phyloP scores from a whole-genome alignment of 2,888 invertebrate genomes.

The Phaonia tiefii region DNA sequence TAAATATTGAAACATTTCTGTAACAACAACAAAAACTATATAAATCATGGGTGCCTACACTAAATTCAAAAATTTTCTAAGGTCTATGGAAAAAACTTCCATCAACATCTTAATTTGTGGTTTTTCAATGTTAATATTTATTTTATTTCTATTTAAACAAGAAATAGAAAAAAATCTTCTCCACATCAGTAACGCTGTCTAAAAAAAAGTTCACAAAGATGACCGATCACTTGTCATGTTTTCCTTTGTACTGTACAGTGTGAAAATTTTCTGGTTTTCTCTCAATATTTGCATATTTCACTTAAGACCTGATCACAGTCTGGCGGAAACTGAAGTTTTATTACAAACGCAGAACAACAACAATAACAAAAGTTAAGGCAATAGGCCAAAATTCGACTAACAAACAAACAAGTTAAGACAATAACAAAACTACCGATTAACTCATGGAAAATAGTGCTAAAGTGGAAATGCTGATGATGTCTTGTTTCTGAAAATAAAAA shows the following conservation, averaged over 20 bases:
- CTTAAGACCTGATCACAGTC: not conserved
- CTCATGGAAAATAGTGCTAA: not conserved
- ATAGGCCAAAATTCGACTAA: constrained; percentile 1
- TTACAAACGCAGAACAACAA: not conserved
- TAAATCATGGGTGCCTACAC: too few species aligned
- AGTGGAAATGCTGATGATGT: not conserved
- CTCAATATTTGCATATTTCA: not conserved
- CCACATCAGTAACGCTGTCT: too few species aligned
- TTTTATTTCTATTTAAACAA: too few species aligned
- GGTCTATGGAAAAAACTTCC: too few species aligned
- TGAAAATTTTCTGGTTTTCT: constrained; percentile 11
- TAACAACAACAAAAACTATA: too few species aligned
- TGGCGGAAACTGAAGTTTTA: not conserved
- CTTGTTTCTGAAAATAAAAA: constrained; percentile 33
- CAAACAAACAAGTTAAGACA: not conserved
- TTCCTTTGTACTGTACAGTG: not conserved
- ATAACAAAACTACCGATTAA: constrained; percentile 10
- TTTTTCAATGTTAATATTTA: too few species aligned
- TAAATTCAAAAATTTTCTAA: too few species aligned
- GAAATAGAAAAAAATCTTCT: too few species aligned
- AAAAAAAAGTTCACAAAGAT: too few species aligned
- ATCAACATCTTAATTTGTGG: too few species aligned
- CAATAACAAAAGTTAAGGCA: constrained; percentile 11
- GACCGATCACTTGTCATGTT: constrained; percentile 5
- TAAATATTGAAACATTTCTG: too few species aligned